Conservation (phyloP, 2,113 vertebrate species). For the Phycodurus eques region DNA sequence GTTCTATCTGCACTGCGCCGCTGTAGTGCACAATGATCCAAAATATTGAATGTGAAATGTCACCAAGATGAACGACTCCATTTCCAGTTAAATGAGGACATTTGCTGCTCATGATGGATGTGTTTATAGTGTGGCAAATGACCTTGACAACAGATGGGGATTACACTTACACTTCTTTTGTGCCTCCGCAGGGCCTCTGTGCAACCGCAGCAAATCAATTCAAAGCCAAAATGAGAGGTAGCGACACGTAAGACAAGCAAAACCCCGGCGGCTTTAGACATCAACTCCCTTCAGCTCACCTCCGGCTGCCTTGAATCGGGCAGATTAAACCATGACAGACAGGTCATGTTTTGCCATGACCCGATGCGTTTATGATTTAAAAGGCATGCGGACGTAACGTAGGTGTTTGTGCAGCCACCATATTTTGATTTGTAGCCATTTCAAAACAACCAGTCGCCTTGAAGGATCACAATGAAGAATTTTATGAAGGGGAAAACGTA, state of each 20-base stretch:
- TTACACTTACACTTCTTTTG: slow-evolving; percentile 36
- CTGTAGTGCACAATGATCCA: slow-evolving; percentile 61
- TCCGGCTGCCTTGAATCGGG: not conserved
- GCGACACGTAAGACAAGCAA: slow-evolving; percentile 20
- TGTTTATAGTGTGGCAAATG: slow-evolving; percentile 58
- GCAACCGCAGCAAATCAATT: slow-evolving; percentile 37
- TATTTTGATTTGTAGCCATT: not conserved
- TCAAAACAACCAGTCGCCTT: not conserved
- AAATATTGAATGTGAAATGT: slow-evolving; percentile 67
- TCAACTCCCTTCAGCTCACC: not conserved
- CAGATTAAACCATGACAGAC: slow-evolving; percentile 1
- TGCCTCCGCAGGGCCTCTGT: slow-evolving; percentile 29
- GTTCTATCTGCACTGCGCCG: slow-evolving; percentile 43
- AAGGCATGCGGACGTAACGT: not conserved
- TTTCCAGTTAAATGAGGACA: slow-evolving; percentile 51
- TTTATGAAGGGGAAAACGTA: not conserved
- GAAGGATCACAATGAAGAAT: not conserved
- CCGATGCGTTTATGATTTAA: not conserved
- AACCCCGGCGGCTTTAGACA: slow-evolving; percentile 13
- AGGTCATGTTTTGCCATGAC: not conserved
- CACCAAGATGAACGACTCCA: slow-evolving; percentile 65
- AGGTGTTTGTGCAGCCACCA: not conserved
- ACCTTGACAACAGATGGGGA: slow-evolving; percentile 72
- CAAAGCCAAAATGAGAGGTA: slow-evolving; percentile 33
- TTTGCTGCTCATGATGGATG: slow-evolving; percentile 62